Base-by-base conservation (phyloP, 2,888 invertebrate species). In the Siphonodentalium dalli region DNA sequence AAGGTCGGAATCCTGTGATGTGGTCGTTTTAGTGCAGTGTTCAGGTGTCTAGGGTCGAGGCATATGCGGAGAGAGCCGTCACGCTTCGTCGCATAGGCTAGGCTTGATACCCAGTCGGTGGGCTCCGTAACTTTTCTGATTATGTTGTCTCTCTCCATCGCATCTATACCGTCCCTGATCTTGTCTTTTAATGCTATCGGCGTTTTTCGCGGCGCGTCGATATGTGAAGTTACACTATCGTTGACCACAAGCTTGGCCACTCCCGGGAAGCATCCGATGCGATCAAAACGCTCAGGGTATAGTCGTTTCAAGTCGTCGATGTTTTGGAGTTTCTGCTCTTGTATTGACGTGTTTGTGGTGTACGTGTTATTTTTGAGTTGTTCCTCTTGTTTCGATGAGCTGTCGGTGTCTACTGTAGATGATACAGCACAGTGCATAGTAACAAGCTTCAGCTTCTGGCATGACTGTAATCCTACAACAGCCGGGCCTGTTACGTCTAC, bases 51-150 rank as follows among this genome's bases (percentile, higher is more conserved):
- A 21, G 50, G 43, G 23, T 50, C 50, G 15, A 50, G 23, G 31
- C 50, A 50, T 9, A 50, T 26, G 18, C 43, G 33, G 15, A 50
- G n/a, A 4, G 41, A n/a, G n/a, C 35, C 43, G 13, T 58, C 44
- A 1, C 21, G 39, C 42, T 61, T 57, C 29, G 54, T 46, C 1
- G 44, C 51, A 9, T 43, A 20, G 4, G 54, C 57, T 7, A 61
- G 26, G 3, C 50, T 38, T 28, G 44, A 54, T 5, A 56, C 60
- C 50, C 54, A 60, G 3, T 60, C 43, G 4, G 54, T 51, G 7
- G 54, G 48, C n/a, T 33, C 26, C 18, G 43, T 48, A 15, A 54
- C 61, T 21, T 50, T 61, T 9, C 21, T n/a, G 13, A 53, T 56
- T 26, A 46, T 33, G 7, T 26, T 27, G 37, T 41, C 27, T 20